Evolutionary conservation across 2,113 vertebrate genomes (phyloP).

Genomic region (Lophochroa leadbeateri): DNA sequence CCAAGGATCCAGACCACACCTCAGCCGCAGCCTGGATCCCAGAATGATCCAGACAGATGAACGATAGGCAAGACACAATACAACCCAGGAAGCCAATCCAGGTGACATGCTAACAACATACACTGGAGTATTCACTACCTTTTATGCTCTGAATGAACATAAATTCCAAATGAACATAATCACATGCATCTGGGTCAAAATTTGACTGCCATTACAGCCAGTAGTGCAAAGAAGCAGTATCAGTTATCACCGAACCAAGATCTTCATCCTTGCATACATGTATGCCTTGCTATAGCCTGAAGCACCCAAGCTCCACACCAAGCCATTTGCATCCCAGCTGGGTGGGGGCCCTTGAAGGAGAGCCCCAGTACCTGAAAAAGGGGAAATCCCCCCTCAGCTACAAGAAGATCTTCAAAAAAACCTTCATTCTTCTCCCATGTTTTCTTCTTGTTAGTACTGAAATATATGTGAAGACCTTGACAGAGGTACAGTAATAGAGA

Average conservation of each 20-base stretch:
- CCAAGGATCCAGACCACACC: neutral
- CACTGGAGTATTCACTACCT: neutral
- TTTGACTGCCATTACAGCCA: conserved; percentile 30
- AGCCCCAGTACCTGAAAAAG: neutral
- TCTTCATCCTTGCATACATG: neutral
- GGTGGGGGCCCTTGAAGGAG: neutral
- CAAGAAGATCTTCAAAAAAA: neutral
- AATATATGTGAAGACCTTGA: neutral
- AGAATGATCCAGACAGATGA: neutral
- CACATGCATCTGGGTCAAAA: conserved; percentile 56
- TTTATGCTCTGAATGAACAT: neutral
- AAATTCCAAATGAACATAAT: neutral
- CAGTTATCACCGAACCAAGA: neutral
- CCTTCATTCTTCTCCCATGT: neutral
- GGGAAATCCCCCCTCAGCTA: neutral
- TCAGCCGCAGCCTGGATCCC: neutral
- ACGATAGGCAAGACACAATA: neutral
- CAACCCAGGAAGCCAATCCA: neutral
- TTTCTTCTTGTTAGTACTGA: neutral
- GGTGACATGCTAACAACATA: neutral
- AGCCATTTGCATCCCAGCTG: neutral
- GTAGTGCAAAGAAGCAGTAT: neutral
- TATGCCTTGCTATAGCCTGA: neutral
- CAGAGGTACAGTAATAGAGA: neutral
- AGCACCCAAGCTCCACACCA: neutral